Conservation (phyloP, 2,888 invertebrate species). For the Epistrophe grossulariae region DNA sequence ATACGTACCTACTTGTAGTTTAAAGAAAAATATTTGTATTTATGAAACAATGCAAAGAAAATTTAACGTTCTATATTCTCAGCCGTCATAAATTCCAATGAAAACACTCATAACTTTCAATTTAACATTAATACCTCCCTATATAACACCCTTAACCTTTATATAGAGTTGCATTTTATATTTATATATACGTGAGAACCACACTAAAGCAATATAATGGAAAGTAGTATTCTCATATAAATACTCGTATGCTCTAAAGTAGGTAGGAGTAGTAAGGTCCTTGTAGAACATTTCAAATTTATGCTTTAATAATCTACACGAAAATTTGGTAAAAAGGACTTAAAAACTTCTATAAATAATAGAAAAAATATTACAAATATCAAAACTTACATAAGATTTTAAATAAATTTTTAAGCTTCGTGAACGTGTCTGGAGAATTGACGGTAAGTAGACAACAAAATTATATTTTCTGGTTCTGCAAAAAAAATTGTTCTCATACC, state of each 20-base stretch:
- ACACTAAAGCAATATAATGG: conserved; percentile 61
- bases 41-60: conserved; percentile 4
- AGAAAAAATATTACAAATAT: no score
- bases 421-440: no score
- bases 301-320: conserved; percentile 6
- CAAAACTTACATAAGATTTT: no score
- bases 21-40: conserved; percentile 1
- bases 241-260: conserved; percentile 25
- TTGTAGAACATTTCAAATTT: conserved; percentile 3
- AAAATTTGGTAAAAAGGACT: background rate
- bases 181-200: conserved; percentile 25
- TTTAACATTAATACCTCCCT: conserved; percentile 52
- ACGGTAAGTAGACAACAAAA: no score
- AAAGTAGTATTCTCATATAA: conserved; percentile 32
- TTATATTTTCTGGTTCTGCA: no score
- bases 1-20: background rate
- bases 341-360: background rate
- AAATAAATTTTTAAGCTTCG: no score
- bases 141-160: background rate
- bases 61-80: conserved; percentile 18
- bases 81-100: conserved; percentile 54
- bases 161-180: background rate
- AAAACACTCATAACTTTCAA: conserved; percentile 70
- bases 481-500: no score
- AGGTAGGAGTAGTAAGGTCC: background rate